Evolutionary conservation across 53 echinoderm and acorn worm species (phyloP).

Genomic region (Echinometra lucunter): DNA sequence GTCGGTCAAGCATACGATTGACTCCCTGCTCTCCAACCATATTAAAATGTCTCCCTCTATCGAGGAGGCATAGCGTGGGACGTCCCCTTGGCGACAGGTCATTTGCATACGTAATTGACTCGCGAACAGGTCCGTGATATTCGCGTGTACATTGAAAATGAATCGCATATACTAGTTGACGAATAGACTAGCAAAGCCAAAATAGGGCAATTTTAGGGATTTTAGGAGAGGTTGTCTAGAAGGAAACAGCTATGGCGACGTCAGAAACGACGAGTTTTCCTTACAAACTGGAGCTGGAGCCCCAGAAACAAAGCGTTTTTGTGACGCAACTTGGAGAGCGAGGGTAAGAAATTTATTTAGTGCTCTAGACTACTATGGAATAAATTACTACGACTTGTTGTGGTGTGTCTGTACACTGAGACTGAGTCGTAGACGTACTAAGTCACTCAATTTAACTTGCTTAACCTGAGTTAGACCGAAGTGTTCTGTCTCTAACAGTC

Average conservation of each 20-base stretch:
- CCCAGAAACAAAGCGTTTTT: constrained; percentile 95
- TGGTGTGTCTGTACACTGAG: too few species aligned
- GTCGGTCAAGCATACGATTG: too few species aligned
- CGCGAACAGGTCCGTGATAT: constrained; percentile 20
- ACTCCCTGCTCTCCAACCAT: too few species aligned
- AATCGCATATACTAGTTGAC: background rate
- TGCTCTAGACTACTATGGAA: background rate
- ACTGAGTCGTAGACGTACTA: too few species aligned
- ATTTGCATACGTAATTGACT: constrained; percentile 70
- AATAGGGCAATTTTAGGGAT: background rate
- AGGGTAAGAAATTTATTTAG: constrained; percentile 68
- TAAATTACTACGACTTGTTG: too few species aligned
- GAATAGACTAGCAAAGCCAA: background rate
- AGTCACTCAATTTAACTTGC: too few species aligned
- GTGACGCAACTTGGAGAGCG: constrained; percentile 96
- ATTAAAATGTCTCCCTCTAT: constrained; percentile 58
- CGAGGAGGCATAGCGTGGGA: constrained; percentile 55
- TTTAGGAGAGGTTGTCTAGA: background rate
- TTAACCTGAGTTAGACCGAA: too few species aligned
- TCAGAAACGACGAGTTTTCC: constrained; percentile 73
- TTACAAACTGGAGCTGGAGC: constrained; percentile 89
- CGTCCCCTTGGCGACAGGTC: constrained; percentile 70
- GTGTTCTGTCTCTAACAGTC: too few species aligned
- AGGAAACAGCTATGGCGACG: constrained; percentile 58
- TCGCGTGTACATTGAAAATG: background rate